Percentiles rank a stretch among this genome's conserved stretches.
Evolutionary conservation across 2,888 invertebrate genomes (phyloP).

Genomic region (Sthenelais limicola): DNA sequence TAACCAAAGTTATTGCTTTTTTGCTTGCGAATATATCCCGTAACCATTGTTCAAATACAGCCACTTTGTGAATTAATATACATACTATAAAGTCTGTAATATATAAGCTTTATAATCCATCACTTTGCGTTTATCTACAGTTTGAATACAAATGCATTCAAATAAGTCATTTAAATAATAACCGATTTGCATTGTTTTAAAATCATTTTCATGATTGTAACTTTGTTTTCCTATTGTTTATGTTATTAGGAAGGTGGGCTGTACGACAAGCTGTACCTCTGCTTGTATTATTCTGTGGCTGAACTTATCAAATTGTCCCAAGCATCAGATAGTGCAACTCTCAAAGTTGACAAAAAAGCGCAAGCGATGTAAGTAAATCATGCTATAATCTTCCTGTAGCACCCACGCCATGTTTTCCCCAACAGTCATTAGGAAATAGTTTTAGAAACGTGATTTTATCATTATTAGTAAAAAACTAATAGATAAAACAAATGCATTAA

Average conservation of each 20-base stretch:
- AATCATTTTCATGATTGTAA: not conserved
- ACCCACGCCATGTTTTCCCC: not conserved
- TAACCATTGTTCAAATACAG: not conserved
- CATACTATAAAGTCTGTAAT: too few species aligned
- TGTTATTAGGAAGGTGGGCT: constrained; percentile 65
- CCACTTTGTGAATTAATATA: too few species aligned
- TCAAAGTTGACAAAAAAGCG: constrained; percentile 20
- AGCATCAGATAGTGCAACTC: not conserved
- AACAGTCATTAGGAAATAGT: not conserved
- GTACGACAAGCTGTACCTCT: constrained; percentile 66
- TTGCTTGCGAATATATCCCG: not conserved
- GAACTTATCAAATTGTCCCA: constrained; percentile 59
- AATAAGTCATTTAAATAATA: too few species aligned
- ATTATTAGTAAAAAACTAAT: not conserved
- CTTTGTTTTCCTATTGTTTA: not conserved
- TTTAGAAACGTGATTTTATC: not conserved
- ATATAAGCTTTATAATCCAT: too few species aligned
- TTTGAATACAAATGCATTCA: too few species aligned
- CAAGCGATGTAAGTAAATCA: constrained; percentile 20
- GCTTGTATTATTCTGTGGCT: constrained; percentile 64
- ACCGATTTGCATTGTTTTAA: too few species aligned
- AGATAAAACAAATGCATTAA: too few species aligned
- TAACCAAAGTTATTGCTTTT: not conserved
- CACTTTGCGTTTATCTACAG: too few species aligned
- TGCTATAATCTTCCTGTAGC: not conserved